Percentiles rank a stretch among this genome's conserved stretches.
These are phyloP conservation scores for Pelmatolapia mariae DNA, from an alignment of 2,113 vertebrate species.

Conservation along the genomic window DNA sequence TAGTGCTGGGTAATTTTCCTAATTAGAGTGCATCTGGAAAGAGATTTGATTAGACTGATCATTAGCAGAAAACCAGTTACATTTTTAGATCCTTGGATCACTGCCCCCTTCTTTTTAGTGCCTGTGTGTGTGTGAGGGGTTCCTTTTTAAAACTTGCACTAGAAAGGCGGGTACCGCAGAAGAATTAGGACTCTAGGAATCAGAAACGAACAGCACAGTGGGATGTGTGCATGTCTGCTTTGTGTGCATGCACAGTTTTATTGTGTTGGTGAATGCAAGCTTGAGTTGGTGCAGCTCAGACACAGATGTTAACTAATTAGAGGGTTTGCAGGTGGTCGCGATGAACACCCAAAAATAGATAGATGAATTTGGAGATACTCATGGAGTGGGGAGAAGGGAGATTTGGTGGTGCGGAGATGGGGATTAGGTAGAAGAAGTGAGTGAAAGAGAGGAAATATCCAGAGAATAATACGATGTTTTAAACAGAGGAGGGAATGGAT, in stretches of 20 bases:
- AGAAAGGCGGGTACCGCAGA: background rate
- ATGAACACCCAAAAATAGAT: slow-evolving; percentile 67
- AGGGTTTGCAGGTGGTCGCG: slow-evolving; percentile 74
- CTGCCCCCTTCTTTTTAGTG: background rate
- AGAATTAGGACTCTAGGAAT: background rate
- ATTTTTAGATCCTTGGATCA: slow-evolving; percentile 36
- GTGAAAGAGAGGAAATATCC: background rate
- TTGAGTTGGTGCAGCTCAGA: slow-evolving; percentile 32
- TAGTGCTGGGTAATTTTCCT: slow-evolving; percentile 30
- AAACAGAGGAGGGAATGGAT: background rate
- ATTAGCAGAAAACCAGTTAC: slow-evolving; percentile 39
- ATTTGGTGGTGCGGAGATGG: background rate
- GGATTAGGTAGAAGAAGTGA: background rate
- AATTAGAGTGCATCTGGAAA: slow-evolving; percentile 46
- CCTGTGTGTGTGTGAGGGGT: background rate
- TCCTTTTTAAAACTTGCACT: slow-evolving; percentile 16
- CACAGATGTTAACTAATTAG: slow-evolving; percentile 75
- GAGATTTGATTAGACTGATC: slow-evolving; percentile 43
- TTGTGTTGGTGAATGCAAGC: slow-evolving; percentile 31
- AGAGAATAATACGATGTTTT: background rate
- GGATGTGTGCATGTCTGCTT: background rate
- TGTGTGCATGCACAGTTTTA: background rate
- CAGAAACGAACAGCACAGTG: background rate
- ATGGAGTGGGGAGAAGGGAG: background rate
- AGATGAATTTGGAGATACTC: slow-evolving; percentile 34